Evolutionary conservation across 2,888 invertebrate genomes (phyloP).

Genomic region (Rhyacophila evoluta): DNA sequence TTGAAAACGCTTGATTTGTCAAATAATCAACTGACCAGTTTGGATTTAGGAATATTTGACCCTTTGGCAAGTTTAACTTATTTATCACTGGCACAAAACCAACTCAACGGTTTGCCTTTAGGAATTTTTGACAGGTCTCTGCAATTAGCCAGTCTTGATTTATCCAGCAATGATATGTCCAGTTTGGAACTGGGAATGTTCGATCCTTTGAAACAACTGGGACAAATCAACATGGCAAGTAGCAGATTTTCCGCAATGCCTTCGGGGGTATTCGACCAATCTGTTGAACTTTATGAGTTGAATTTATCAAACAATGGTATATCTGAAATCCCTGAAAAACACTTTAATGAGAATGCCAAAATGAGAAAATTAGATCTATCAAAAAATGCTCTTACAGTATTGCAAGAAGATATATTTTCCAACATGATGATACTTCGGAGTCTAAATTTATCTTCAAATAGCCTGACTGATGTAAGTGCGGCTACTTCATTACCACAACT

Average conservation of each 20-base stretch:
- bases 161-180: conserved; percentile 46
- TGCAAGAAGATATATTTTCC: conserved; percentile 36
- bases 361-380: conserved; percentile 44
- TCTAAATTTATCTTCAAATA: conserved; percentile 47
- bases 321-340: conserved; percentile 35
- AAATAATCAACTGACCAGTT: conserved; percentile 31
- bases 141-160: conserved; percentile 26
- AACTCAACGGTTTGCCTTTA: conserved; percentile 37
- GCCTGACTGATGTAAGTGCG: conserved; percentile 27
- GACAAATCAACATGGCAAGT: conserved; percentile 31
- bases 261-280: conserved; percentile 48
- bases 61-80: neutral
- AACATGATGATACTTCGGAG: conserved; percentile 22
- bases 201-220: conserved; percentile 33
- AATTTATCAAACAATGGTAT: conserved; percentile 42
- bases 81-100: conserved; percentile 37
- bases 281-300: conserved; percentile 30
- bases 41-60: conserved; percentile 44
- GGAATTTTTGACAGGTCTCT: conserved; percentile 44
- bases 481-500: conserved; percentile 25
- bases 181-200: conserved; percentile 42
- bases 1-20: conserved; percentile 43
- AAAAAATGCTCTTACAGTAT: conserved; percentile 28
- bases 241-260: conserved; percentile 42
- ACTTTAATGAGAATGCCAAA: conserved; percentile 34